Base-by-base conservation (phyloP, 2,888 invertebrate species). In the Saturnia pavonia region DNA sequence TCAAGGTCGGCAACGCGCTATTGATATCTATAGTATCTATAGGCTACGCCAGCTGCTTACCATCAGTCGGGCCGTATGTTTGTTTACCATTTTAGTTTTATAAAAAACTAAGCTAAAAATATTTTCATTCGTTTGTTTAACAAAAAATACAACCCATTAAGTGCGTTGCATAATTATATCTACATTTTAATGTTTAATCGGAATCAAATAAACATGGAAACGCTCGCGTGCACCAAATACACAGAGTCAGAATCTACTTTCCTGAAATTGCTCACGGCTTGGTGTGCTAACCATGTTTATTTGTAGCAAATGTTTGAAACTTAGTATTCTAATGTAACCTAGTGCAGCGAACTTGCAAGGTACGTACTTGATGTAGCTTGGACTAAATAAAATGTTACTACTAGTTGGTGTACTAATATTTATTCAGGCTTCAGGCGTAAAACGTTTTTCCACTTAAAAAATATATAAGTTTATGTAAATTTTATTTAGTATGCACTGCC, bases 301-400 rank as follows among this genome's bases (percentile, higher is more conserved):
- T 68, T 73, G 19, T 51, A 51, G 74, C 72, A 72, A 73, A 70
- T 73, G 70, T 72, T 73, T 66, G 69, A 16, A 71, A 66, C 71
- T 71, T 70, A 70, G 57, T 57, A 57, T 25, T 22, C 57, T 57
- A 25, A 12, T 25, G 57, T 57, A 25, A 2, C 25, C 57, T 57
- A 25, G 25, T 25, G 57, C 25, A 25, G 0, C 25, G 0, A 70
- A 71, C 71, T 48, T 1, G 70, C 63, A 68, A 72, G 68, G 70
- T 67, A 71, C 68, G 63, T 19, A 69, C 74, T 70, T 70, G 69
- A 72, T 77, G 27, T 65, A 69, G 67, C 71, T 71, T n/a, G 45
- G 16, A 11, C 9, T 51, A 51, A 51, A 51, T 51, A n/a, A 51
- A 51, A 8, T 19, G 3, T n/a, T n/a, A n/a, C n/a, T n/a, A n/a